Base-by-base conservation (phyloP, 1,140 invertebrate species). In the Euura saliciscinereae region DNA sequence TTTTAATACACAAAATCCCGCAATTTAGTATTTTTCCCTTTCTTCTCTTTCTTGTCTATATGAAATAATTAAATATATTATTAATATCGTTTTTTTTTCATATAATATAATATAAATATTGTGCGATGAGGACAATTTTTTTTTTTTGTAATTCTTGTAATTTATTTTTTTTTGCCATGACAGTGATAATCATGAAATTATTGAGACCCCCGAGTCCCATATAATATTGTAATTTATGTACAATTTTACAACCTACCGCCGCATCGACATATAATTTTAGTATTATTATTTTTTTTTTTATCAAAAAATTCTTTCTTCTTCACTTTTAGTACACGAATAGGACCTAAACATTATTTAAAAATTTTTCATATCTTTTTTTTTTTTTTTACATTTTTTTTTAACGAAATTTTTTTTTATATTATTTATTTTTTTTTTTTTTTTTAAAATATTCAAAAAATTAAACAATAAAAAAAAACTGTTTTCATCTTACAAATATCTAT, bases 161-260 rank as follows among this genome's bases (percentile, higher is more conserved):
- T 28, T 44, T 79, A n/a, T 79, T 51, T 51, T 51, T 51, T 59
- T 59, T 2, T n/a, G 2, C 51, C 51, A 28, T 28, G 28, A 28
- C 28, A 28, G 28, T 28, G 28, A 28, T 28, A 28, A 28, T 28
- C 28, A 28, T 28, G 28, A 28, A 28, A 1, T 28, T 28, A 28
- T 28, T 28, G 28, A 28, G 28, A 28, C 28, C 28, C 28, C 28
- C 28, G 28, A 28, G 28, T 28, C 28, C 28, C 28, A 28, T 28
- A 28, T 28, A 28, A 28, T 28, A 28, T 87, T 86, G 84, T 85
- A 86, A 87, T 88, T 87, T 88, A 88, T 88, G 85, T 88, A 88
- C 86, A 86, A 87, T 86, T 87, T 88, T 88, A 88, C 86, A 87
- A 86, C 85, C 86, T 87, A 87, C 85, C 81, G 51, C n/a, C 80